These are phyloP conservation scores for Arizona elegans DNA, from an alignment of 2,113 vertebrate genomes.

Conservation along the genomic window DNA sequence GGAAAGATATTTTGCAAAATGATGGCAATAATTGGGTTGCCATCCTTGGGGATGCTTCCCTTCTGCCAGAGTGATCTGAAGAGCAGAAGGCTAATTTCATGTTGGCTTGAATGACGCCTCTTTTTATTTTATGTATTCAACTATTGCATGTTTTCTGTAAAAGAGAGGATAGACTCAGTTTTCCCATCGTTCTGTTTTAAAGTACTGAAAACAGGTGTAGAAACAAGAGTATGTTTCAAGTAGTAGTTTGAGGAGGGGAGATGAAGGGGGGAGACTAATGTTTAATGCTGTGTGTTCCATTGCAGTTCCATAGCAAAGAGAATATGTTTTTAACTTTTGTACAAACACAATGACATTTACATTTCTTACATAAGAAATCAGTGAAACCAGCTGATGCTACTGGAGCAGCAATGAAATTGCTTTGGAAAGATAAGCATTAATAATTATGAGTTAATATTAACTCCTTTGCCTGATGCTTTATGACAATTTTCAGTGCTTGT, in stretches of 20 bases:
- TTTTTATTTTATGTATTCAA: neutral
- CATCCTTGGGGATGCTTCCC: neutral
- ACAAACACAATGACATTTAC: conserved; percentile 47
- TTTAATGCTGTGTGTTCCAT: conserved; percentile 25
- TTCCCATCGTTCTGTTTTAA: neutral
- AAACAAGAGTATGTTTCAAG: neutral
- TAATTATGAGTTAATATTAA: conserved; percentile 59
- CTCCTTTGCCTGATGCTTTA: conserved; percentile 36
- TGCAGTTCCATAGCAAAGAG: neutral
- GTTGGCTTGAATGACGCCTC: neutral
- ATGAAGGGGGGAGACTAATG: neutral
- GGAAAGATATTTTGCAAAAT: neutral
- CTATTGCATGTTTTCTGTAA: neutral
- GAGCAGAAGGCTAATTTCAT: neutral
- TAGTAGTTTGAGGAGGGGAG: conserved; percentile 10
- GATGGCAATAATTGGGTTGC: neutral
- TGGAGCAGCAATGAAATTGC: conserved; percentile 28
- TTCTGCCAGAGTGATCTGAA: neutral
- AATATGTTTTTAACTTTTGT: conserved; percentile 39
- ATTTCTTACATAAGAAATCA: conserved; percentile 39
- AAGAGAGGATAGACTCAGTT: neutral
- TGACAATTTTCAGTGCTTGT: conserved; percentile 48
- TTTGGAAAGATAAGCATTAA: conserved; percentile 47
- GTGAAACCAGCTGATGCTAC: conserved; percentile 15
- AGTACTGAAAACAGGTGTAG: neutral